Base-by-base conservation (phyloP, 2,888 invertebrate genomes). In the Uropetala carovei region DNA sequence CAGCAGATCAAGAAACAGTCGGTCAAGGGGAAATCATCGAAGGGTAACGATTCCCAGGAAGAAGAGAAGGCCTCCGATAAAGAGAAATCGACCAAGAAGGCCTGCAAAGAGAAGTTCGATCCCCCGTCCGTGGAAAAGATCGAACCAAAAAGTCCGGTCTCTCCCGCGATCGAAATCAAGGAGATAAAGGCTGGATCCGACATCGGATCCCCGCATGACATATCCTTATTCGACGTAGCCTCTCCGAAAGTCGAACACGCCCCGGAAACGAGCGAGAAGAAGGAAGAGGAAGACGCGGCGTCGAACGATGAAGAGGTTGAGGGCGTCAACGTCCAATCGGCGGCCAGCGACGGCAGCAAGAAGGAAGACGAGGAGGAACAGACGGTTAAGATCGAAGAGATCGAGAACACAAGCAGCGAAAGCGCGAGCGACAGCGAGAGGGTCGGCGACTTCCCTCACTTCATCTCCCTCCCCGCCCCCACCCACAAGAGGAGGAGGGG, bases 211-310 rank as follows among this genome's bases (percentile, higher is more conserved):
- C 89, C 89, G 5, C 43, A 27, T 4, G 89, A 89, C 22, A 43
- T n/a, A 43, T 64, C 14, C 11, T 83, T 7, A 3, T 57, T 83
- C 83, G 83, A 83, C n/a, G 60, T 43, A 7, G 60, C 89, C 0
- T 89, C 89, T 11, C 89, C 89, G 14, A 30, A 89, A 7, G 27
- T 89, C 7, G 89, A 89, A n/a, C 89, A 89, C n/a, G 89, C 89
- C 0, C 89, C 89, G 2, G 89, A 96, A 93, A 96, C 96, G 56
- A 96, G 96, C 68, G 96, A 96, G 93, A 94, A 95, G 64, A 94
- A 94, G 56, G 96, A 96, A 94, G 95, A 95, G 95, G 93, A 95
- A 95, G 3, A 95, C 56, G 92, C 85, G 91, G 92, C 60, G 86
- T 92, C 84, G 84, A 92, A 59, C 16, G 92, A 92, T 14, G 68